Evolutionary conservation across 2,888 invertebrate species (phyloP).

Genomic region (Ormyrus labotus): DNA sequence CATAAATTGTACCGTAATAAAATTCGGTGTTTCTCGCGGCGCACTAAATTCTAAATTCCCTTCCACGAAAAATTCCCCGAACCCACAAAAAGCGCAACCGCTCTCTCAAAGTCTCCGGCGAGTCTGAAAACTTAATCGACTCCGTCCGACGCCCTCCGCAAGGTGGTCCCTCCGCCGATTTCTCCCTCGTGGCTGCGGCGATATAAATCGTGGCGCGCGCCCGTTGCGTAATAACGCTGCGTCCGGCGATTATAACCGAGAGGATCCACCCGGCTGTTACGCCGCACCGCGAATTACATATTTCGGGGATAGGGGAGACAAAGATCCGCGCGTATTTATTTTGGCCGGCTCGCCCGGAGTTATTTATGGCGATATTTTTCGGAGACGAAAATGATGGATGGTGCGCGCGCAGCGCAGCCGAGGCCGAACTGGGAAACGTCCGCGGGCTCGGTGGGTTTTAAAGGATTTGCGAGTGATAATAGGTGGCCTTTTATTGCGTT

Average conservation of each 20-base stretch:
- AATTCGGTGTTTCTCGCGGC: too few species aligned
- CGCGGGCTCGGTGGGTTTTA: too few species aligned
- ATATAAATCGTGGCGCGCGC: conserved; percentile 23
- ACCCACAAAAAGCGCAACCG: too few species aligned
- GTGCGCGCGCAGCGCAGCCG: not conserved
- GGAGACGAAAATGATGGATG: conserved; percentile 15
- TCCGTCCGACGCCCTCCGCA: not conserved
- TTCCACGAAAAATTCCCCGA: too few species aligned
- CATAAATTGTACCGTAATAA: too few species aligned
- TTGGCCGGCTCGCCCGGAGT: not conserved
- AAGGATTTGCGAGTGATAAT: too few species aligned
- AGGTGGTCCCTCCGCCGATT: not conserved
- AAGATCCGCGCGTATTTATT: not conserved
- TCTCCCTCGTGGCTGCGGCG: not conserved
- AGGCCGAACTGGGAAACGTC: not conserved
- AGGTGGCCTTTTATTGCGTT: too few species aligned
- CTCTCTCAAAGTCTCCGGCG: too few species aligned
- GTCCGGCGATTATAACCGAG: conserved; percentile 25
- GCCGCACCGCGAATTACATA: too few species aligned
- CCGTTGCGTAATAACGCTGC: conserved; percentile 25
- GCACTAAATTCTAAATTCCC: too few species aligned
- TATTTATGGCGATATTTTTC: not conserved
- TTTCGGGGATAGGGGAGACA: not conserved
- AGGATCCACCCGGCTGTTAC: not conserved
- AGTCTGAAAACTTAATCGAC: too few species aligned